Percentiles rank a stretch among this genome's conserved stretches.
phyloP scores from a whole-genome alignment of 2,888 invertebrate genomes.

The Pammene aurita region DNA sequence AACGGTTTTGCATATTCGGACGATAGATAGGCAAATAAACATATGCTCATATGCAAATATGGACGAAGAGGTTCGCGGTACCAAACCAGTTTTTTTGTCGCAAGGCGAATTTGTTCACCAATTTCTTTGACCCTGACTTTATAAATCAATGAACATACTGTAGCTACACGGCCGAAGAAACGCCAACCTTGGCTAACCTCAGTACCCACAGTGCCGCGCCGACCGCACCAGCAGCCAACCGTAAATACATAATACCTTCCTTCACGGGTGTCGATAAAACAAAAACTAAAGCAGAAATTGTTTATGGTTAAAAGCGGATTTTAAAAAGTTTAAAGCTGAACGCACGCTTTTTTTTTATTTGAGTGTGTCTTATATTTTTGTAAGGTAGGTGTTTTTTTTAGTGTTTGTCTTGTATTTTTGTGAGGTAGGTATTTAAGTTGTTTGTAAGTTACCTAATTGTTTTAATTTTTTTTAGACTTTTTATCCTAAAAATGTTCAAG shows the following conservation, averaged over 20 bases:
- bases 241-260: conserved; percentile 32
- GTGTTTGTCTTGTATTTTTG: conserved; percentile 21
- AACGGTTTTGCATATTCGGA: too few species aligned
- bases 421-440: neutral
- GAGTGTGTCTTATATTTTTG: too few species aligned
- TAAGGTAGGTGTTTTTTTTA: neutral
- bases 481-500: too few species aligned
- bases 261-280: conserved; percentile 33
- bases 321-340: conserved; percentile 31
- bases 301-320: conserved; percentile 41
- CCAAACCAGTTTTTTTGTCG: neutral
- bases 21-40: too few species aligned
- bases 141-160: conserved; percentile 19
- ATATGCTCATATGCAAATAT: too few species aligned
- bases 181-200: conserved; percentile 26
- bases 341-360: conserved; percentile 37
- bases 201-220: conserved; percentile 24
- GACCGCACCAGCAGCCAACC: conserved; percentile 23
- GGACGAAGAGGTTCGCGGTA: too few species aligned
- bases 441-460: neutral
- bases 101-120: too few species aligned
- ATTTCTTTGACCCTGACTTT: conserved; percentile 4
- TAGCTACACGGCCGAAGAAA: conserved; percentile 14
- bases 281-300: conserved; percentile 36
- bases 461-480: neutral